Evolutionary conservation across 2,113 vertebrate genomes (phyloP).

Genomic region (Mobula hypostoma): DNA sequence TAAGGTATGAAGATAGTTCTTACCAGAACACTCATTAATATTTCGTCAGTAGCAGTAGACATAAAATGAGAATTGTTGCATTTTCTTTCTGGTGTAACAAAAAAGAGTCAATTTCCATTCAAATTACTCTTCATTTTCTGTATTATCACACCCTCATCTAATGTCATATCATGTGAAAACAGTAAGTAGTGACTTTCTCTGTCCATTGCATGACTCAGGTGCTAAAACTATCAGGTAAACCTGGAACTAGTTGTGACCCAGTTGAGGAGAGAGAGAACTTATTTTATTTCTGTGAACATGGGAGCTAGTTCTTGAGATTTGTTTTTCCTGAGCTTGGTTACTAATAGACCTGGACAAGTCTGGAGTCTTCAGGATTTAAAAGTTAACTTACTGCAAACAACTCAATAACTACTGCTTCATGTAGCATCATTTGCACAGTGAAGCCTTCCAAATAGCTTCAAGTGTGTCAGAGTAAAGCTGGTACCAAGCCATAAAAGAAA

Average conservation of each 20-base stretch:
- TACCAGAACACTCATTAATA: neutral
- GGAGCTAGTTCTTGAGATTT: neutral
- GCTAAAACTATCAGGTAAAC: neutral
- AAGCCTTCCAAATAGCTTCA: too few relatives aligned
- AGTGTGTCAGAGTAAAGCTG: too few relatives aligned
- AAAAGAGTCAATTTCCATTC: neutral
- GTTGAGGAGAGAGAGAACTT: neutral
- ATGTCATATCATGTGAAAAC: neutral
- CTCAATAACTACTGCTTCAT: too few relatives aligned
- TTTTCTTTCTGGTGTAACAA: neutral
- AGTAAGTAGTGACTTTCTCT: neutral
- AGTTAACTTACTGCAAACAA: neutral
- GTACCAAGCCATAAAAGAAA: too few relatives aligned
- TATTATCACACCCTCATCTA: neutral
- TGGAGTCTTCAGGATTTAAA: neutral
- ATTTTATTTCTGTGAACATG: neutral
- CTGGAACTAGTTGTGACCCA: neutral
- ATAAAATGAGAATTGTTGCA: neutral
- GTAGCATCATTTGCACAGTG: too few relatives aligned
- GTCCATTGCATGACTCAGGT: neutral
- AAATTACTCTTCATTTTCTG: neutral
- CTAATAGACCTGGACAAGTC: neutral
- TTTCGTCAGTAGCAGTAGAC: neutral
- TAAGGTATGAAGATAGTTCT: neutral
- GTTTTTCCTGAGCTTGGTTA: neutral